These are phyloP conservation scores for Riptortus pedestris DNA, from an alignment of 1,140 invertebrate species.

Conservation along the genomic window DNA sequence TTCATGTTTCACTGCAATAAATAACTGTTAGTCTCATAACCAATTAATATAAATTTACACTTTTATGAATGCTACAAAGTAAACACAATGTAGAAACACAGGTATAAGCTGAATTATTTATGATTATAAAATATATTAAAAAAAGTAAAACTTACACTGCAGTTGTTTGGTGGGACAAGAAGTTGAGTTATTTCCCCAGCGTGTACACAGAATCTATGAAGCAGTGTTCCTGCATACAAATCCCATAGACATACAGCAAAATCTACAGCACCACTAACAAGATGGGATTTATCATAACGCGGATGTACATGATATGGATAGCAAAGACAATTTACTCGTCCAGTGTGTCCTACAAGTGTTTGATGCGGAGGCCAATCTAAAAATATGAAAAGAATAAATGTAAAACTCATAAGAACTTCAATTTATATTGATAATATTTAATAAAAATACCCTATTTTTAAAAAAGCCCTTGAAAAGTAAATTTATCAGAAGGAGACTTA, in stretches of 20 bases:
- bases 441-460: too few relatives aligned
- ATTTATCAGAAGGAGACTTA: too few relatives aligned
- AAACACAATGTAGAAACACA: too few relatives aligned
- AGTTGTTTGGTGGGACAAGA: constrained; percentile 82
- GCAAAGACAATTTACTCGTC: constrained; percentile 86
- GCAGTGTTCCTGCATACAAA: constrained; percentile 72
- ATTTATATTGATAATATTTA: too few relatives aligned
- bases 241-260: constrained; percentile 98
- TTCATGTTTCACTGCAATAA: too few relatives aligned
- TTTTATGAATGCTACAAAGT: too few relatives aligned
- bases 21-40: too few relatives aligned
- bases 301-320: constrained; percentile 87
- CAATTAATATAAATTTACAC: too few relatives aligned
- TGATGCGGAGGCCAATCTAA: constrained; percentile 84
- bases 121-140: too few relatives aligned
- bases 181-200: constrained; percentile 85
- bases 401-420: background rate
- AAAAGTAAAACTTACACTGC: constrained; percentile 79
- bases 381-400: constrained; percentile 27
- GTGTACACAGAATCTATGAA: constrained; percentile 95
- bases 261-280: constrained; percentile 93
- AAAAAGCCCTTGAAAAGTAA: too few relatives aligned
- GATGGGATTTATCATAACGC: constrained; percentile 83
- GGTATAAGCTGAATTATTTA: too few relatives aligned
- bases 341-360: constrained; percentile 79